Evolutionary conservation across 2,113 vertebrate species (phyloP), one percentile per base, ranked within the genome.

Genomic region (Podarcis muralis): DNA sequence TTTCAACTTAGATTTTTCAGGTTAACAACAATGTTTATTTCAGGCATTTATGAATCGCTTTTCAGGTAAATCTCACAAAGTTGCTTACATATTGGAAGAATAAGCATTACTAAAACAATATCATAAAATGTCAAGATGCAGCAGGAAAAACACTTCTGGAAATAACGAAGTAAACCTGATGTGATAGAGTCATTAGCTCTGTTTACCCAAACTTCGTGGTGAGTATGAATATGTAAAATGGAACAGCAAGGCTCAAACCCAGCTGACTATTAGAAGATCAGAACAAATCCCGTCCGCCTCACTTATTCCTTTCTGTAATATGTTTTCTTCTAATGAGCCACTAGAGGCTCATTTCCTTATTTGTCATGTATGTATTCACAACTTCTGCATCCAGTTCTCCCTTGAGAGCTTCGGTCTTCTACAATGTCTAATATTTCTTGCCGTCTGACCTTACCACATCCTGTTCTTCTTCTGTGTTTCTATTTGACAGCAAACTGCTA

Each of bases 1-100:
- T 72, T 79, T 92, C 72, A 72, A 3, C 32, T 59, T 2, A 27
- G 35, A 76, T 88, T 86, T 84, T 92, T 79, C 92, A 86, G 83
- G 81, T 88, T 89, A 94, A 53, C 7, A 7, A 62, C 13, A 62
- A 18, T 62, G 3, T 62, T 62, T 62, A 62, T 62, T 53, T 72
- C 32, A 72, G 15, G 13, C n/a, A 35, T 22, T 20, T 32, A 15
- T 74, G 35, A 18, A 74, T 35, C 5, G 35, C 32, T 11, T 72
- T n/a, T n/a, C 16, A 15, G 20, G 35, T 35, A 15, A 74, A 74
- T 35, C 72, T 6, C 32, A 74, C 32, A 74, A 74, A 6, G 72
- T 16, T 15, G 35, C 35, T 74, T 74, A 6, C n/a, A 74, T 74
- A 35, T 4, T 72, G 30, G 32, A 72, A 32, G 27, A 72, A 72